phyloP scores from a whole-genome alignment of 2,113 vertebrate species.

The Probosciger aterrimus region DNA sequence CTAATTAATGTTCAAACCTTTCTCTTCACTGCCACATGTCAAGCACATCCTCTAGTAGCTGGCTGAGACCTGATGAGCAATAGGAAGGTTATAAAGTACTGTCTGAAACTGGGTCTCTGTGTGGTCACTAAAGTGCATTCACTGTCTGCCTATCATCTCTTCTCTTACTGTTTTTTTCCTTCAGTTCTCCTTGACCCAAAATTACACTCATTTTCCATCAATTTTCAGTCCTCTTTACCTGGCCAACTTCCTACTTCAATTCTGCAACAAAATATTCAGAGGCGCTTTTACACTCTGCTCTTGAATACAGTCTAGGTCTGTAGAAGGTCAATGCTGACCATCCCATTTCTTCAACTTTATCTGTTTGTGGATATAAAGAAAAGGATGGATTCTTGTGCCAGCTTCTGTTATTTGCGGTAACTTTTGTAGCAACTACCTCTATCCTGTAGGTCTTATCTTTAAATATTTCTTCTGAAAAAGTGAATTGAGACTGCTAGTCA shows the following conservation, averaged over 20 bases:
- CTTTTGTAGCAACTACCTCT: not conserved
- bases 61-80: not conserved
- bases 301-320: not conserved
- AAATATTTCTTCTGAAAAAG: not conserved
- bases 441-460: not conserved
- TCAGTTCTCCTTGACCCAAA: constrained; percentile 45
- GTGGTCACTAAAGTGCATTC: constrained; percentile 14
- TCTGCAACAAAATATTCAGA: not conserved
- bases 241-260: not conserved
- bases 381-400: not conserved
- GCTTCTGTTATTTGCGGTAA: not conserved
- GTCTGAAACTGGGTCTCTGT: constrained; percentile 24
- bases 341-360: not conserved
- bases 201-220: not conserved
- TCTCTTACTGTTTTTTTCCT: not conserved
- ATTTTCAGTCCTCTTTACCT: not conserved
- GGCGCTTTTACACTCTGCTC: not conserved
- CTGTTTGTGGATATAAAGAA: not conserved
- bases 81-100: constrained; percentile 19
- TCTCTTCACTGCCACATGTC: constrained; percentile 4
- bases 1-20: constrained; percentile 31
- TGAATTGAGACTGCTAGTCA: not conserved
- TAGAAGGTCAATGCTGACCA: not conserved
- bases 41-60: not conserved
- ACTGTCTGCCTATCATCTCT: constrained; percentile 1